Conservation (phyloP, 2,113 vertebrate species). For the Monopterus albus region DNA sequence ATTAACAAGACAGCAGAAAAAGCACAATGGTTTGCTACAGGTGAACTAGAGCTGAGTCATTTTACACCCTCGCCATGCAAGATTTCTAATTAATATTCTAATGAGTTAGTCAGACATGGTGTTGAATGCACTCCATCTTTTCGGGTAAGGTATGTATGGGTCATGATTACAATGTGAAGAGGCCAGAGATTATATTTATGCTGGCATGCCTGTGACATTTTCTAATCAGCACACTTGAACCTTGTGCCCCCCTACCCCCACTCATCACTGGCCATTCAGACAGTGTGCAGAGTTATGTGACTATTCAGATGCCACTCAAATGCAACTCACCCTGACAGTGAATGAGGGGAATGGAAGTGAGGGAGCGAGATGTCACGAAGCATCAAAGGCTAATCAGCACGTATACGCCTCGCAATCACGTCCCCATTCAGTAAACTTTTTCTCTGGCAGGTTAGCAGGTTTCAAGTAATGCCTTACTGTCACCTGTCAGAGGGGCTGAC, state of each 20-base stretch:
- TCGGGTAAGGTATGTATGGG: conserved; percentile 21
- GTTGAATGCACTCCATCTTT: conserved; percentile 4
- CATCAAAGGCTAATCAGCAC: conserved; percentile 73
- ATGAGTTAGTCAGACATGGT: conserved; percentile 9
- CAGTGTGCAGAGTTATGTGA: not conserved
- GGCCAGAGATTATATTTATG: conserved; percentile 38
- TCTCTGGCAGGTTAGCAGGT: conserved; percentile 26
- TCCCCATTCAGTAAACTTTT: conserved; percentile 69
- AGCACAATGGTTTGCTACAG: conserved; percentile 3
- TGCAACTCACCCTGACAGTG: not conserved
- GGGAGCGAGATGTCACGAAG: conserved; percentile 39
- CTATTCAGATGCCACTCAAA: conserved; percentile 71
- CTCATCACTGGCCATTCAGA: conserved; percentile 74
- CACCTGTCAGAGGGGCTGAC: conserved; percentile 42
- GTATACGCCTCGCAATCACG: conserved; percentile 70
- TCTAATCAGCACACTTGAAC: conserved; percentile 62
- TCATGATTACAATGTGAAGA: conserved; percentile 33
- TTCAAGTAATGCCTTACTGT: conserved; percentile 51
- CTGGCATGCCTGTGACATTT: conserved; percentile 41
- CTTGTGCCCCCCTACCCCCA: conserved; percentile 16
- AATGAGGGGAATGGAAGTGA: conserved; percentile 32
- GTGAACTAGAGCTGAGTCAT: not conserved
- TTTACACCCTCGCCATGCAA: not conserved
- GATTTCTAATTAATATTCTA: conserved; percentile 41
- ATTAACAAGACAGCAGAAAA: conserved; percentile 24